phyloP scores from a whole-genome alignment of 2,888 invertebrate genomes.

The Orthosia gracilis region DNA sequence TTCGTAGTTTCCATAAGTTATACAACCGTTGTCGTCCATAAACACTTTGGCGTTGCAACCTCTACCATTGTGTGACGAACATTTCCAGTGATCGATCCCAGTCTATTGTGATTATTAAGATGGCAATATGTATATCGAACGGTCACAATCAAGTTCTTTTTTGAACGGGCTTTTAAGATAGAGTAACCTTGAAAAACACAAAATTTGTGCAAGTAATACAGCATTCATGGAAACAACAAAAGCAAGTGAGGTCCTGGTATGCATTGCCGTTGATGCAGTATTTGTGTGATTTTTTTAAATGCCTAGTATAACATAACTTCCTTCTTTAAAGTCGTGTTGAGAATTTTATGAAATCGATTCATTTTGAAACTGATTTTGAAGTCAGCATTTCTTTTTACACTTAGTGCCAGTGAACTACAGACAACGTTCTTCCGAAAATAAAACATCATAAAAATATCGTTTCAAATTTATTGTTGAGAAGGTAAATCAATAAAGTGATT shows the following conservation, averaged over 20 bases:
- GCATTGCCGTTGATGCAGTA: background rate
- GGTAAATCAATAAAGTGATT: background rate
- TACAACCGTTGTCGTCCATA: background rate
- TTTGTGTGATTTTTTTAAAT: too few species aligned
- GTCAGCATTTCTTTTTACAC: background rate
- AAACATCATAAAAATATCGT: background rate
- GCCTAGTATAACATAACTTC: too few species aligned
- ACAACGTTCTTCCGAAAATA: background rate
- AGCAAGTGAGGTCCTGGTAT: background rate
- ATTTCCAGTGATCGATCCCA: conserved; percentile 41
- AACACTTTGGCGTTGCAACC: conserved; percentile 45
- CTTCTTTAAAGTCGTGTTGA: too few species aligned
- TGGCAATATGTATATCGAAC: conserved; percentile 6
- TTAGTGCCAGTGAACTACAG: too few species aligned
- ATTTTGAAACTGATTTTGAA: background rate
- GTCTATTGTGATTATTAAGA: background rate
- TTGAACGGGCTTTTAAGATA: conserved; percentile 5
- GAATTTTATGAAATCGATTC: background rate
- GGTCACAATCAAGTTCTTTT: conserved; percentile 19
- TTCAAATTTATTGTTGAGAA: background rate
- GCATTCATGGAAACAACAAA: background rate
- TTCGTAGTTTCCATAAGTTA: conserved; percentile 24
- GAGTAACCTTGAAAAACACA: conserved; percentile 8
- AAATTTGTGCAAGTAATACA: background rate
- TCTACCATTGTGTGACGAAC: conserved; percentile 46